Base-by-base conservation (phyloP, 2,113 vertebrate genomes). In the Monopterus albus region DNA sequence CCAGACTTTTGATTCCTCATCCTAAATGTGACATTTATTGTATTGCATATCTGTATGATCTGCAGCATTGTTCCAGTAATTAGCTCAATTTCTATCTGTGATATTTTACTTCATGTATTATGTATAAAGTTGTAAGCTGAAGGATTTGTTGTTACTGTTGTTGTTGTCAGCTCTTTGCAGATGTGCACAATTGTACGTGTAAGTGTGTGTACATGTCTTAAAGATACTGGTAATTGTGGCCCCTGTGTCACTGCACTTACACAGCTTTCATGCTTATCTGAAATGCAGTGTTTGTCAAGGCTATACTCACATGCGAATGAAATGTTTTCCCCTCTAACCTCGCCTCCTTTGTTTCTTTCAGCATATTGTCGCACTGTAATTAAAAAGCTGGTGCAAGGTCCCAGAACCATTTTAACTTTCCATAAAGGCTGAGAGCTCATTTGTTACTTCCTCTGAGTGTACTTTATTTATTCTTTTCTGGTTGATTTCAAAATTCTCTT, bases 401-500 rank as follows among this genome's bases (percentile, higher is more conserved):
- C 42, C 23, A 7, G 40, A 60, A 42, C 33, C 39, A 35, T 67
- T 50, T 52, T 57, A 64, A 78, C 68, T 56, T 78, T 60, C 39
- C 43, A 65, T 74, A 72, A 76, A 77, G 56, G 61, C 70, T 23
- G 25, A 64, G 40, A 53, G 61, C 46, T 50, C 26, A 38, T 80
- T 83, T 75, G 40, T 77, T 58, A 7, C 69, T 31, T 66, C 59
- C 78, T 75, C 59, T 18, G 33, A 65, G 53, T 67, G 49, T 29
- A 56, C 20, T 31, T 29, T 43, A 61, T 69, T 64, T 43, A 64
- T 61, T 72, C 60, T 40, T 61, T 63, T 80, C 40, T 59, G 49
- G 56, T 55, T 35, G 63, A 56, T 75, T 75, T 63, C 29, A 72
- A 65, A 89, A 68, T 61, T 64, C 40, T 70, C 50, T 65, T 70